Evolutionary conservation across 2,113 vertebrate genomes (phyloP).

Genomic region (Porphyrio hochstetteri): DNA sequence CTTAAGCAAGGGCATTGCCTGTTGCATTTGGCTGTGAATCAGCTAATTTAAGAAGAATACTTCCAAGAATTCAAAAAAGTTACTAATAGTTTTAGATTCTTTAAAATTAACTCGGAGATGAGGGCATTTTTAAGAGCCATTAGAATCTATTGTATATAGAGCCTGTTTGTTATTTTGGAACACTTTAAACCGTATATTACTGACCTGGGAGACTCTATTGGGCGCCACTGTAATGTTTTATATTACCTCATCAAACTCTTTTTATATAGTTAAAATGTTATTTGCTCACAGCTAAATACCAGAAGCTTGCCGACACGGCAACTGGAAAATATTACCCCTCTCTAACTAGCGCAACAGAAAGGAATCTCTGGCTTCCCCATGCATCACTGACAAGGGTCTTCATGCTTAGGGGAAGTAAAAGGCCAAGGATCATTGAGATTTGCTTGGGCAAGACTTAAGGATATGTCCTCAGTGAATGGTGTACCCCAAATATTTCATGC

Average conservation of each 20-base stretch:
- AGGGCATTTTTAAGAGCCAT: constrained; percentile 9
- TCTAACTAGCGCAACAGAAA: neutral
- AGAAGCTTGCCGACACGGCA: constrained; percentile 10
- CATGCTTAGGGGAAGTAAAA: neutral
- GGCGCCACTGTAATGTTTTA: constrained; percentile 45
- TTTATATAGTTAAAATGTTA: constrained; percentile 53
- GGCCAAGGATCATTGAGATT: neutral
- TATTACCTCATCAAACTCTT: constrained; percentile 65
- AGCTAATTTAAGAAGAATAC: neutral
- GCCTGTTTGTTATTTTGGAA: constrained; percentile 56
- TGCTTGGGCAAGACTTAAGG: neutral
- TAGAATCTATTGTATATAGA: constrained; percentile 1
- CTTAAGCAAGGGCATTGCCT: neutral
- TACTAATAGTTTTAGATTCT: neutral
- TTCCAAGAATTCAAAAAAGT: neutral
- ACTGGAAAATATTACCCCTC: constrained; percentile 48
- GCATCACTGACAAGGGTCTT: neutral
- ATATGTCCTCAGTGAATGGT: neutral
- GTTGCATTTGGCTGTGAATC: neutral
- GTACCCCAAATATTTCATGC: neutral
- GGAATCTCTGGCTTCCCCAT: neutral
- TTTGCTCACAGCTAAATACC: constrained; percentile 61
- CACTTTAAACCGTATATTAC: constrained; percentile 30
- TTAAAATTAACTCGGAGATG: neutral
- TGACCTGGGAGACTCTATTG: constrained; percentile 45